Base-by-base conservation (phyloP, 2,797 vertebrate species). In the Petrocephalus schoutedeni region DNA sequence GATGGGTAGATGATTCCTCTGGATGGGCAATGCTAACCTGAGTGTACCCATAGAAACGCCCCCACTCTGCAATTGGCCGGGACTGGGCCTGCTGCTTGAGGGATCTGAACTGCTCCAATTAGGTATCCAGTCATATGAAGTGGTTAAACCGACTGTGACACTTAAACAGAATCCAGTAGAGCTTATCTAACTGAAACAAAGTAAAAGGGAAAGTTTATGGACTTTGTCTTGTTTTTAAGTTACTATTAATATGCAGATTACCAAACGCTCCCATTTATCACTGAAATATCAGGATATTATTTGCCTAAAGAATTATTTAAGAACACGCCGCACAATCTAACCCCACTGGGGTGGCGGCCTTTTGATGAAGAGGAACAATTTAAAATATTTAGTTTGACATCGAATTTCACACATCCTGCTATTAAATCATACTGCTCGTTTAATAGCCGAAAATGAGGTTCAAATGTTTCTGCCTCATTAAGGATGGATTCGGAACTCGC, bases 201-300 rank as follows among this genome's bases (percentile, higher is more conserved):
- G 16, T 45, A 49, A 49, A 49, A 49, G 7, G 36, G 59, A 91
- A 51, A 89, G 41, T 49, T 45, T 83, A 10, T 83, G 41, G 51
- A 57, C 21, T 86, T 90, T 87, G 92, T 90, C 91, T 64, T 91
- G 91, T 92, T 87, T 77, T 90, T 71, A 88, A 59, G 87, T 87
- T 84, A 85, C 49, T 84, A 90, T 90, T 87, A 88, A 71, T 85
- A 88, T 88, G 57, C 80, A 32, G 80, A 23, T 16, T 84, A 58
- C 7, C 84, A 45, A 86, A 58, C 45, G 56, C 53, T 28, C 54
- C 14, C 57, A 58, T 86, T 86, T 86, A 86, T 86, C 19, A 41
- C 85, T 41, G 54, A 45, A 86, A 54, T 58, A 56, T 49, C 32
- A 41, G 53, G 56, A 58, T 45, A 32, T 57, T 59, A 58, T 86